Base-by-base conservation (phyloP, 2,113 vertebrate genomes). In the Hiodon alosoides region DNA sequence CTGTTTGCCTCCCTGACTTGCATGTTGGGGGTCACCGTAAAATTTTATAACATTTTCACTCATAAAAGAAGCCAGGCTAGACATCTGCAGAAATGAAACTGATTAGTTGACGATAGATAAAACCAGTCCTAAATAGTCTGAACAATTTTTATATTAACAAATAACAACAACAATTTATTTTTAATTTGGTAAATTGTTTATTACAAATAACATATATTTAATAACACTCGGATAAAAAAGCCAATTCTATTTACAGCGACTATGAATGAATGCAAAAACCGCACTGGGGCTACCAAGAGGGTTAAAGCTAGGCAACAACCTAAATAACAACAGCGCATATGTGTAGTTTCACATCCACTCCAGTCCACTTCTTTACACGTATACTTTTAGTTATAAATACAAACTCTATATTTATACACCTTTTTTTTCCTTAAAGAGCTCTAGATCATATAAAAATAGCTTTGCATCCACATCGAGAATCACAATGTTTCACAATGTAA, bases 361-460 rank as follows among this genome's bases (percentile, higher is more conserved):
- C 69, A 77, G 62, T 66, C 31, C 69, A 50, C 47, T 66, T 57
- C 69, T 77, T 77, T 77, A 77, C 76, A 78, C 58, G 67, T 69
- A 78, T 66, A 61, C 17, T 17, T 78, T 78, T 73, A 69, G 57
- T 68, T 67, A 94, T 93, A 94, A 93, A 94, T 93, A 94, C 91
- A 93, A 31, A 85, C 85, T 90, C 87, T 92, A 85, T 93, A 93
- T 94, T 93, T 94, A 94, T 91, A 94, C 82, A 90, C 88, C 83
- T 90, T 87, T 89, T 61, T 70, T 75, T 64, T 73, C 65, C 66
- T 78, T 73, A 78, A 73, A 78, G 76, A 72, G 48, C 76, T 78
- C 76, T 78, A 78, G 71, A 73, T 78, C 76, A 72, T 78, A 78
- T 31, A 78, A 78, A 78, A 78, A 78, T 78, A 78, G 71, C 53